Base-by-base conservation (phyloP, 1,140 invertebrate species). In the Pteromalus puparum region DNA sequence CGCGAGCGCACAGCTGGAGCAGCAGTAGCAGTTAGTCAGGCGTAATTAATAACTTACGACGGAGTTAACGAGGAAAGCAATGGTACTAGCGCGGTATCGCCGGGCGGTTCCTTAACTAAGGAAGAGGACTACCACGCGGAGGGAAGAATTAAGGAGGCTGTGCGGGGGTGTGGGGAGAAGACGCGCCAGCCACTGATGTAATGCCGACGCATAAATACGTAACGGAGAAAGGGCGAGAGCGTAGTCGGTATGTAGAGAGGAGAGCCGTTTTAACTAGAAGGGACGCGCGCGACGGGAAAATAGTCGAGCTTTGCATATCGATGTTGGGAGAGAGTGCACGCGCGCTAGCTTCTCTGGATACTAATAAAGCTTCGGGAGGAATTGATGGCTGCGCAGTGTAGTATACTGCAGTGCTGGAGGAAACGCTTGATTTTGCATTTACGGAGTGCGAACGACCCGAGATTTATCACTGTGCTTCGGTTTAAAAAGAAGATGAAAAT, bases 11-110 rank as follows among this genome's bases (percentile, higher is more conserved):
- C 90, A 90, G 91, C 91, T 91, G 90, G 89, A 90, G 87, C 87
- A 85, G 87, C 87, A 86, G 67, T 53, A 53, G 83, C 77, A 81
- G 90, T 91, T 91, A 91, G 89, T 91, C 89, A 89, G 88, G 85
- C 87, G 85, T 91, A 91, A 91, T 91, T 91, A 91, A 90, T 91
- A 91, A 91, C 88, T 90, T 89, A 90, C 88, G 87, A 85, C 83
- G 83, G 87, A 89, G 89, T 89, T 90, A 90, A 91, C 89, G 90
- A 91, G 89, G 87, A 88, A 89, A 89, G 86, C 88, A 87, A 89
- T 88, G 88, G 88, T 81, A 82, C 61, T 76, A 74, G 80, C 65
- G 38, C 28, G 75, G 82, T 73, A 80, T 84, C 77, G 65, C 77
- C 53, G 65, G n/a, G 77, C 77, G 24, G 68, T 85, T 81, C 79